phyloP scores from a whole-genome alignment of 2,888 invertebrate genomes.

The Prenolepis imparis region DNA sequence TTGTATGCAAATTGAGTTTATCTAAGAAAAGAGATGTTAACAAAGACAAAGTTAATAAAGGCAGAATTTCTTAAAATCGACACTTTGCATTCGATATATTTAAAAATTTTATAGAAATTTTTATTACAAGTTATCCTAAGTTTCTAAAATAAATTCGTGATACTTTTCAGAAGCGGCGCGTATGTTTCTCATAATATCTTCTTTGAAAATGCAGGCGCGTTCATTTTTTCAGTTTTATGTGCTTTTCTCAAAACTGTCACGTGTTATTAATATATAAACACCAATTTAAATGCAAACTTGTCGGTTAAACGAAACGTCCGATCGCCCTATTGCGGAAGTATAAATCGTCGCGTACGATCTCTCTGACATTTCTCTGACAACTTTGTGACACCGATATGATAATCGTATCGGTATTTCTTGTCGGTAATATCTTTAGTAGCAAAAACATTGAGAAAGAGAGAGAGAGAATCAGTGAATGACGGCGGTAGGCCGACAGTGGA shows the following conservation, averaged over 20 bases:
- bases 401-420: slow-evolving; percentile 18
- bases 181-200: neutral
- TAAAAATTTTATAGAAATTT: neutral
- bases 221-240: neutral
- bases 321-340: slow-evolving; percentile 1
- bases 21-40: slow-evolving; percentile 7
- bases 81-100: neutral
- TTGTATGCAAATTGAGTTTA: slow-evolving; percentile 41
- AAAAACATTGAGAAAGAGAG: neutral
- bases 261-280: neutral
- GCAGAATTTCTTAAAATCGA: neutral
- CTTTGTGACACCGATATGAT: neutral
- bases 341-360: neutral
- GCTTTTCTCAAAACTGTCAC: neutral
- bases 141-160: neutral
- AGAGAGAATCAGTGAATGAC: slow-evolving; percentile 36
- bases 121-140: neutral
- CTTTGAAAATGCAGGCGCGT: neutral
- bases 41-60: slow-evolving; percentile 35
- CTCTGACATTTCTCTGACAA: neutral
- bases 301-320: neutral
- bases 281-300: neutral
- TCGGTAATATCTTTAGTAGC: slow-evolving; percentile 2
- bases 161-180: neutral
- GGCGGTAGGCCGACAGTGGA: slow-evolving; percentile 30